phyloP scores from a whole-genome alignment of 1,140 invertebrate species.

The Gonioctena quinquepunctata region DNA sequence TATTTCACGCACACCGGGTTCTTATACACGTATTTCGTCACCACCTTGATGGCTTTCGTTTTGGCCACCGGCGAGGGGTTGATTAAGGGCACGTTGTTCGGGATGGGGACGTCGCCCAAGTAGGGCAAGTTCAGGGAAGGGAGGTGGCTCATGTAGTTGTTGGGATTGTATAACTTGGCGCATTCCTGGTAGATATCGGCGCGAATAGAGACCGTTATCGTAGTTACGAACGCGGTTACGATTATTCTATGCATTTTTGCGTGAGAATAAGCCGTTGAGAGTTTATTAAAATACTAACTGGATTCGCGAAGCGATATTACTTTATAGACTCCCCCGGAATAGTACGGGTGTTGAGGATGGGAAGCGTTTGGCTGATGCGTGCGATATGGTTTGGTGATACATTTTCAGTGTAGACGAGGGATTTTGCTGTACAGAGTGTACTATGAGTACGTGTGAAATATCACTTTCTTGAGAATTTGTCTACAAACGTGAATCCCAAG shows the following conservation, averaged over 20 bases:
- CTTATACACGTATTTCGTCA: conserved; percentile 47
- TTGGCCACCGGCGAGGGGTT: conserved; percentile 40
- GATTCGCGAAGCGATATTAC: background rate
- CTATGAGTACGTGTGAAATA: too few species aligned
- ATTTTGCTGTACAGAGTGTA: too few species aligned
- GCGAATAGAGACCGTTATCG: conserved; percentile 9
- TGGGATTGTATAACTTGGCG: conserved; percentile 42
- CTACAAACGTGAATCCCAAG: too few species aligned
- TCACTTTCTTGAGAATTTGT: too few species aligned
- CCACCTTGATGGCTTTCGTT: conserved; percentile 45
- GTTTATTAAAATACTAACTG: conserved; percentile 9
- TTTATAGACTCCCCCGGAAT: conserved; percentile 1
- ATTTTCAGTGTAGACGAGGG: too few species aligned
- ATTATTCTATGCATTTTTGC: conserved; percentile 27
- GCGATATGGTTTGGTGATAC: background rate
- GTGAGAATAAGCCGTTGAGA: background rate
- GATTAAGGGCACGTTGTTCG: conserved; percentile 30
- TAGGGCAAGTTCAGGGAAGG: conserved; percentile 47
- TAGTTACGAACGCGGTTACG: conserved; percentile 17
- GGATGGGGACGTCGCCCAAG: conserved; percentile 42
- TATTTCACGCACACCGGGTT: conserved; percentile 50
- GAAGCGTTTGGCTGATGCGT: background rate
- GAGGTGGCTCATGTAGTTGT: conserved; percentile 45
- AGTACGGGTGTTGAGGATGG: conserved; percentile 1
- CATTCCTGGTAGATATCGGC: conserved; percentile 35